phyloP scores from a whole-genome alignment of 2,888 invertebrate genomes.

The Theodoxus fluviatilis region DNA sequence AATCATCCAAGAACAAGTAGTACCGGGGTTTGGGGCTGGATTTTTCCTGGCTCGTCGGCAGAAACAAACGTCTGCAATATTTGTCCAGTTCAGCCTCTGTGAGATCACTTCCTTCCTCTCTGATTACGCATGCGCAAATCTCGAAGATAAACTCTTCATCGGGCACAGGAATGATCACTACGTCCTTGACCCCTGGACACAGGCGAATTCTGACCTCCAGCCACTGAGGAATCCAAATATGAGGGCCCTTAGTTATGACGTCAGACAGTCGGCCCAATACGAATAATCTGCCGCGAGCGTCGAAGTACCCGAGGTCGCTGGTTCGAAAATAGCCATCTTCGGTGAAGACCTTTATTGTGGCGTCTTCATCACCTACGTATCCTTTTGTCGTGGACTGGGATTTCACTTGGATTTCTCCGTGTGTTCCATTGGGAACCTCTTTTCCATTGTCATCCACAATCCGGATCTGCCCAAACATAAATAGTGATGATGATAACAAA shows the following conservation, averaged over 20 bases:
- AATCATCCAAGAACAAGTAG: conserved; percentile 18
- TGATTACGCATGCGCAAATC: conserved; percentile 26
- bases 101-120: not conserved
- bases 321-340: conserved; percentile 24
- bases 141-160: conserved; percentile 21
- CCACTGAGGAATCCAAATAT: conserved; percentile 27
- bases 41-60: too few species aligned
- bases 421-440: not conserved
- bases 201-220: conserved; percentile 19
- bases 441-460: not conserved
- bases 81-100: conserved; percentile 4
- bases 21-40: too few species aligned
- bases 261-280: conserved; percentile 20
- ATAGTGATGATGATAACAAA: too few species aligned
- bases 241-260: conserved; percentile 22
- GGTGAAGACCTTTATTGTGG: conserved; percentile 21
- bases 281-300: conserved; percentile 16
- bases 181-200: conserved; percentile 20
- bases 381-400: not conserved
- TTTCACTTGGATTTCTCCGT: conserved; percentile 18
- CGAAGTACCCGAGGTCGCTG: conserved; percentile 15
- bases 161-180: conserved; percentile 25
- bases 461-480: too few species aligned
- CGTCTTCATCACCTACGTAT: conserved; percentile 19
- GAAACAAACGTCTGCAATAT: conserved; percentile 14